Evolutionary conservation across 2,888 invertebrate genomes (phyloP).

Genomic region (Lasioglossum morio): DNA sequence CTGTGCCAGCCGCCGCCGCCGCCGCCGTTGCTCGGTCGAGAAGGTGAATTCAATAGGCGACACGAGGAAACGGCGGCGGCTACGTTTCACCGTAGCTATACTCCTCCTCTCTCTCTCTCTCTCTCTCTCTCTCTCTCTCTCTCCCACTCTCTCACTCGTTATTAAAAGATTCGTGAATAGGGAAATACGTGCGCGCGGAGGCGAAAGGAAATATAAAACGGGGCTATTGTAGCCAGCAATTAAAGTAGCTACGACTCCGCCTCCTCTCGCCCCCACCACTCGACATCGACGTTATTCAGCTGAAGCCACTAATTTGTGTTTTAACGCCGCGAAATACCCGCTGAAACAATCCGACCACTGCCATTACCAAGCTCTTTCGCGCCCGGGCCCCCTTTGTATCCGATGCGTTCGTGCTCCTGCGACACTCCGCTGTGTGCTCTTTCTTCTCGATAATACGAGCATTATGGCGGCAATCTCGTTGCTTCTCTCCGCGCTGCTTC

Average conservation of each 20-base stretch:
- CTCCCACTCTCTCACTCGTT: constrained; percentile 34
- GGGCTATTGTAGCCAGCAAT: constrained; percentile 58
- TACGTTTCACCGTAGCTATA: background rate
- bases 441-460: background rate
- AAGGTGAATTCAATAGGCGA: constrained; percentile 53
- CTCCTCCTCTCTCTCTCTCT: too few relatives aligned
- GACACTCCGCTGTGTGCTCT: constrained; percentile 4
- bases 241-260: constrained; percentile 54
- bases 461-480: constrained; percentile 1
- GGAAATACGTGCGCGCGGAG: background rate
- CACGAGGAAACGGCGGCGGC: constrained; percentile 40
- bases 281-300: constrained; percentile 46
- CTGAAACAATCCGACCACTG: constrained; percentile 29
- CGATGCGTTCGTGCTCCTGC: constrained; percentile 8
- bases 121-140: too few relatives aligned
- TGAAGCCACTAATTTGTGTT: constrained; percentile 54
- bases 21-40: constrained; percentile 43
- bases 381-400: background rate
- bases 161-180: constrained; percentile 63
- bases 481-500: background rate
- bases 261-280: background rate
- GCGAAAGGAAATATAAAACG: constrained; percentile 37
- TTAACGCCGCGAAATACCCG: constrained; percentile 42
- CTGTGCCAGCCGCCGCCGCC: background rate
- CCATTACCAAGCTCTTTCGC: constrained; percentile 24